Percentiles rank a stretch among this genome's conserved stretches.
Evolutionary conservation across 37 sponge, comb jelly and placozoan species (phyloP).

Genomic region (Petrosia ficiformis): DNA sequence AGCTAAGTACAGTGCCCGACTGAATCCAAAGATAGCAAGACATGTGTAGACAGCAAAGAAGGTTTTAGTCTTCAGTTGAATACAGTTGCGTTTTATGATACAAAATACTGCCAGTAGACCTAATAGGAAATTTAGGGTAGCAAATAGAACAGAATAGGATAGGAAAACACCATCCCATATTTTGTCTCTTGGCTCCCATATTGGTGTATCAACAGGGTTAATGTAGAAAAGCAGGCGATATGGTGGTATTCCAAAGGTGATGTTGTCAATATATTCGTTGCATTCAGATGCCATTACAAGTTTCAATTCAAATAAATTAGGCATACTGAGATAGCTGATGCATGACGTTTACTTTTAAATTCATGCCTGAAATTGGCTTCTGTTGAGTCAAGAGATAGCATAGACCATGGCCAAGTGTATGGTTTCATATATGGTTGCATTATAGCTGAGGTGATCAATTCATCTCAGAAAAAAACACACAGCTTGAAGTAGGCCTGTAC

Average conservation of each 20-base stretch:
- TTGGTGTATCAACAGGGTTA: neutral
- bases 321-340: no score
- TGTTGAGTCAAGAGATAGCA: no score
- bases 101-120: constrained; percentile 13
- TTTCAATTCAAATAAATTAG: no score
- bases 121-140: constrained; percentile 10
- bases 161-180: constrained; percentile 19
- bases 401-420: no score
- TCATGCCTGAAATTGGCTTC: no score
- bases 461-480: no score
- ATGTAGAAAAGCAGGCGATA: neutral
- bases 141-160: constrained; percentile 7
- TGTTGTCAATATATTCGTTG: neutral
- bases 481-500: no score
- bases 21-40: constrained; percentile 44
- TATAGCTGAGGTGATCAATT: no score
- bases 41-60: constrained; percentile 31
- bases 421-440: no score
- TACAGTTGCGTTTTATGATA: constrained; percentile 23
- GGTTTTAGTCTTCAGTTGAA: constrained; percentile 30
- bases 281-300: neutral
- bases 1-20: constrained; percentile 1
- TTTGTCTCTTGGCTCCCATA: neutral
- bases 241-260: neutral
- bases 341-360: no score